phyloP scores from a whole-genome alignment of 2,113 vertebrate species.

The Grammomys dolichurus region DNA sequence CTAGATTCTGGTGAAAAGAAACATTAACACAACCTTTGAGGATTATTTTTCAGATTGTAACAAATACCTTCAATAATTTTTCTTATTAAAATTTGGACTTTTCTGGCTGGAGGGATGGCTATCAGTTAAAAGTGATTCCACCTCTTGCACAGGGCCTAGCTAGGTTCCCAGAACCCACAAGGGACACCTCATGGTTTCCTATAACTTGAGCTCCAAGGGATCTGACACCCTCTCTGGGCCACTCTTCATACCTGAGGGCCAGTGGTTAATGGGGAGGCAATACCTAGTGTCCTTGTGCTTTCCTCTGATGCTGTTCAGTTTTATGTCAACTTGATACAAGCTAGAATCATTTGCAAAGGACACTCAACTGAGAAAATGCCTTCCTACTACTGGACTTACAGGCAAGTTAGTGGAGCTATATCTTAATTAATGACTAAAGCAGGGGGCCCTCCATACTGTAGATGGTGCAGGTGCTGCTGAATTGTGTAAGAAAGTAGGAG shows the following conservation, averaged over 20 bases:
- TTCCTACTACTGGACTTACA: neutral
- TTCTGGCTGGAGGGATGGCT: neutral
- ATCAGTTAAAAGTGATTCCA: neutral
- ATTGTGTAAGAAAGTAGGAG: neutral
- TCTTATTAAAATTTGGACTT: conserved; percentile 26
- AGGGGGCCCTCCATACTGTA: neutral
- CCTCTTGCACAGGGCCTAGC: neutral
- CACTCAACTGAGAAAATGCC: neutral
- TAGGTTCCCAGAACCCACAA: neutral
- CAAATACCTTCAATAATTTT: conserved; percentile 38
- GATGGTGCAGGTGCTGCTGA: neutral
- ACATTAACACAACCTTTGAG: conserved; percentile 8
- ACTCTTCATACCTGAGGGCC: neutral
- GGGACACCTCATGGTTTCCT: too few species aligned
- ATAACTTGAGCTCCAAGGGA: neutral
- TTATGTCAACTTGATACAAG: neutral
- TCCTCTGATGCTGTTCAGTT: neutral
- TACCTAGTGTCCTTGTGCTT: neutral
- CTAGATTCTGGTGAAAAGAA: conserved; percentile 30
- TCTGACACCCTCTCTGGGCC: neutral
- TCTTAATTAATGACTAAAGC: neutral
- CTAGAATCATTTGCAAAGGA: neutral
- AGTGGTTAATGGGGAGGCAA: neutral
- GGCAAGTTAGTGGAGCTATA: neutral
- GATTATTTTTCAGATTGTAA: conserved; percentile 18